These are phyloP conservation scores for Enteromius trimaculatus DNA, from an alignment of 2,797 vertebrate genomes.

Conservation along the genomic window DNA sequence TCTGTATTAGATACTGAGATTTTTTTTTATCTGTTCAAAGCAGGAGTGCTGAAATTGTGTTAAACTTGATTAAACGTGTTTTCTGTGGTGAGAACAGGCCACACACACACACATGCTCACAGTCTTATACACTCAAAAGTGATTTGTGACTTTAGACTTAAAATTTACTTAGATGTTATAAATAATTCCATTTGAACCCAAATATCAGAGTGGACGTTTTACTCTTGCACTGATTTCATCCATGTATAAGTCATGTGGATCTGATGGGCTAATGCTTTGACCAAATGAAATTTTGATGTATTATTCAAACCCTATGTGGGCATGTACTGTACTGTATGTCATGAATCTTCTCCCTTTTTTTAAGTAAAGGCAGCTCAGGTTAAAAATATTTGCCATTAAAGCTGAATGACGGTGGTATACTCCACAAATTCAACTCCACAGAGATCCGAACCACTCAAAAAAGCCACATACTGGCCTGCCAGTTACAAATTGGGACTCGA, in stretches of 20 bases:
- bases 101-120: background rate
- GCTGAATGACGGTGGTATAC: background rate
- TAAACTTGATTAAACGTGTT: slow-evolving; percentile 9
- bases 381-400: slow-evolving; percentile 32
- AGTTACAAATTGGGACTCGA: background rate
- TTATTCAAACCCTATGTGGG: slow-evolving; percentile 21
- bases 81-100: background rate
- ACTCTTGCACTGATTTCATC: slow-evolving; percentile 32
- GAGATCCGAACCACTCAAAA: slow-evolving; percentile 3
- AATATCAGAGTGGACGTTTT: slow-evolving; percentile 1
- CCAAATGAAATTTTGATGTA: slow-evolving; percentile 21
- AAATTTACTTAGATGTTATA: slow-evolving; percentile 21
- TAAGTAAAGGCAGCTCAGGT: background rate
- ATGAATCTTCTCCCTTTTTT: slow-evolving; percentile 12
- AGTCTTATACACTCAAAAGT: background rate
- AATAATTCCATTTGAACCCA: slow-evolving; percentile 26
- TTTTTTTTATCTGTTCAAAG: slow-evolving; percentile 23
- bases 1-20: slow-evolving; percentile 15
- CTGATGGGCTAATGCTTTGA: slow-evolving; percentile 30
- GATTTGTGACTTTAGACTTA: background rate
- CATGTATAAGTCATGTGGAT: slow-evolving; percentile 31
- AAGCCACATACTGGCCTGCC: background rate
- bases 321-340: background rate
- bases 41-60: background rate
- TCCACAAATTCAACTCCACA: background rate